These are phyloP conservation scores for Falco rusticolus DNA, from an alignment of 2,797 vertebrate genomes.

Conservation along the genomic window DNA sequence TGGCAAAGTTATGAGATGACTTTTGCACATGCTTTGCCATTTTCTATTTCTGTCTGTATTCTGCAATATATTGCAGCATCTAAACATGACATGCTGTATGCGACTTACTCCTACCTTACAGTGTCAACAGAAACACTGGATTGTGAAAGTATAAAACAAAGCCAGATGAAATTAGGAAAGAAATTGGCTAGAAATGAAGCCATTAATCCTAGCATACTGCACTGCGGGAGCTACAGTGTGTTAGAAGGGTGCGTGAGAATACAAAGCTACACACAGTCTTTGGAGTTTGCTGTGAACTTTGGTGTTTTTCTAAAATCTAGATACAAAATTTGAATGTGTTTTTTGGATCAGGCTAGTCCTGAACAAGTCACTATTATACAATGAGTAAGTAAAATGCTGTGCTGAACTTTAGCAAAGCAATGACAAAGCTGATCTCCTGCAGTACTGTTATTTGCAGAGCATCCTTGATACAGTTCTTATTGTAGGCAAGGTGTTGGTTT, in stretches of 20 bases:
- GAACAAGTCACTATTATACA: neutral
- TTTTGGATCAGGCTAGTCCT: neutral
- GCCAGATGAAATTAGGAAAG: slow-evolving; percentile 22
- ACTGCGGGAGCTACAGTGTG: neutral
- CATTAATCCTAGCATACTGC: neutral
- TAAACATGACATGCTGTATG: neutral
- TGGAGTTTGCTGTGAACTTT: neutral
- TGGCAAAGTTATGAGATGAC: neutral
- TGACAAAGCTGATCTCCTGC: neutral
- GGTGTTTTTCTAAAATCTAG: neutral
- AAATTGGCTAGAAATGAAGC: neutral
- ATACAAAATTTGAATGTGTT: neutral
- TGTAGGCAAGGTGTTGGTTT: neutral
- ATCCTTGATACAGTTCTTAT: neutral
- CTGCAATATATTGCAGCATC: slow-evolving; percentile 2
- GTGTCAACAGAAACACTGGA: slow-evolving; percentile 11
- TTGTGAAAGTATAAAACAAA: slow-evolving; percentile 35
- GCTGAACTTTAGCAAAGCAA: neutral
- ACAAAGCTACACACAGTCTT: neutral
- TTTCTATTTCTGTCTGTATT: slow-evolving; percentile 53
- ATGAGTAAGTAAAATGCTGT: neutral
- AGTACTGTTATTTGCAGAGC: neutral
- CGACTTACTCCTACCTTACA: neutral
- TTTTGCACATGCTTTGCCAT: neutral
- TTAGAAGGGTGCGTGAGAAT: neutral